A percentile compares a stretch with the other conserved stretches of the same genome.
These are phyloP conservation scores for Percopsis omiscomaycus DNA, from an alignment of 2,797 vertebrate species.

Conservation along the genomic window DNA sequence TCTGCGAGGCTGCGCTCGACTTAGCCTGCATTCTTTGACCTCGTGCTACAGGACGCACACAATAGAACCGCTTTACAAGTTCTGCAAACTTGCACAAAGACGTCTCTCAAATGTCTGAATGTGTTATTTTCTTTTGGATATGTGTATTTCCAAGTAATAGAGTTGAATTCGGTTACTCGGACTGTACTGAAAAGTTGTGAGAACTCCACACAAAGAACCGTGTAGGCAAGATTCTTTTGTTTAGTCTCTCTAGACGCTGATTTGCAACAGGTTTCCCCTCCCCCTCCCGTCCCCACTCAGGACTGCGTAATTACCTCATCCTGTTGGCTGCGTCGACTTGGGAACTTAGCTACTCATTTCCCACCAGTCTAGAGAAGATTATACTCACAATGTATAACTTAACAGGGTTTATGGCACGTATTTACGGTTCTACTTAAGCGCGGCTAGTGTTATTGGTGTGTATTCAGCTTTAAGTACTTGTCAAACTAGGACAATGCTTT, in stretches of 20 bases:
- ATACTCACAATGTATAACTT: neutral
- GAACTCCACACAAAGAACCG: slow-evolving; percentile 65
- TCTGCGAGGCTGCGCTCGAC: slow-evolving; percentile 53
- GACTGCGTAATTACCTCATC: slow-evolving; percentile 78
- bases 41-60: slow-evolving; percentile 73
- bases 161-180: neutral
- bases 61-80: slow-evolving; percentile 62
- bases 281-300: slow-evolving; percentile 50
- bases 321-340: slow-evolving; percentile 65
- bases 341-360: slow-evolving; percentile 63
- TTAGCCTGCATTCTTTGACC: slow-evolving; percentile 69
- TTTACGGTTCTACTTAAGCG: too few species aligned
- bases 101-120: neutral
- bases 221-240: slow-evolving; percentile 81
- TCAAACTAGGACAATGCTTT: too few species aligned
- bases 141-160: neutral
- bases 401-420: too few species aligned
- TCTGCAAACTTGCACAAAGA: slow-evolving; percentile 52
- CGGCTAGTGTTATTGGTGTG: too few species aligned
- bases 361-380: slow-evolving; percentile 34
- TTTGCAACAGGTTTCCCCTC: slow-evolving; percentile 84
- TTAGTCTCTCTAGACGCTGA: slow-evolving; percentile 81
- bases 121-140: neutral
- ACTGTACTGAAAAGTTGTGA: slow-evolving; percentile 59
- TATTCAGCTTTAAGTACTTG: too few species aligned